Percentiles rank a stretch among this genome's conserved stretches.
phyloP scores from a whole-genome alignment of 1,140 invertebrate genomes.

The Antheraea mylitta region DNA sequence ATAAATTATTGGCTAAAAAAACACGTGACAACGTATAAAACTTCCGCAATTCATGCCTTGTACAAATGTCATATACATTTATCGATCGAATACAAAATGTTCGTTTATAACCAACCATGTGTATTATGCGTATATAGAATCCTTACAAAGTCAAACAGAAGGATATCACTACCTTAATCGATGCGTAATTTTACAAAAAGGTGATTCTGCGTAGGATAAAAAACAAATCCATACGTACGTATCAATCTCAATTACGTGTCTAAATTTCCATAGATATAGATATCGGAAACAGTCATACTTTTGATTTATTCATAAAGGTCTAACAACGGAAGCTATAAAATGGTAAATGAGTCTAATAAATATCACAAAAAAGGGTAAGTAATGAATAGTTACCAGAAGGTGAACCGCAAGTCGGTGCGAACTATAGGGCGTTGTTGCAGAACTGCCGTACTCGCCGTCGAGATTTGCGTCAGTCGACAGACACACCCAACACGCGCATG shows the following conservation, averaged over 20 bases:
- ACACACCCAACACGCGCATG: constrained; percentile 72
- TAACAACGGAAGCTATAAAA: background rate
- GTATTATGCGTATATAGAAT: background rate
- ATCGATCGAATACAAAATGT: background rate
- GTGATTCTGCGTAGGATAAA: constrained; percentile 43
- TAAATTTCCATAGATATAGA: background rate
- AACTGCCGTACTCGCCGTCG: constrained; percentile 52
- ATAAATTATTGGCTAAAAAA: too few species aligned
- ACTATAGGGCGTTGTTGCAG: constrained; percentile 38
- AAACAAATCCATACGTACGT: constrained; percentile 40
- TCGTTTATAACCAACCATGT: background rate
- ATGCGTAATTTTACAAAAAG: constrained; percentile 8
- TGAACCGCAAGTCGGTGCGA: constrained; percentile 26
- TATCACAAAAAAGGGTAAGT: constrained; percentile 16
- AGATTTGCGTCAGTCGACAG: constrained; percentile 43
- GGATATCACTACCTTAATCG: background rate
- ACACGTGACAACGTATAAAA: too few species aligned
- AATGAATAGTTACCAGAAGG: constrained; percentile 45
- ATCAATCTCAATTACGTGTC: background rate
- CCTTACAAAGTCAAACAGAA: background rate
- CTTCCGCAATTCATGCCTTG: too few species aligned
- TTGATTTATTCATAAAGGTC: background rate
- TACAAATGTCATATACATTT: background rate
- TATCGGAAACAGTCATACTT: background rate
- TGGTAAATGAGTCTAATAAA: background rate